Evolutionary conservation across 2,888 invertebrate species (phyloP).

Genomic region (Cataglyphis livida): DNA sequence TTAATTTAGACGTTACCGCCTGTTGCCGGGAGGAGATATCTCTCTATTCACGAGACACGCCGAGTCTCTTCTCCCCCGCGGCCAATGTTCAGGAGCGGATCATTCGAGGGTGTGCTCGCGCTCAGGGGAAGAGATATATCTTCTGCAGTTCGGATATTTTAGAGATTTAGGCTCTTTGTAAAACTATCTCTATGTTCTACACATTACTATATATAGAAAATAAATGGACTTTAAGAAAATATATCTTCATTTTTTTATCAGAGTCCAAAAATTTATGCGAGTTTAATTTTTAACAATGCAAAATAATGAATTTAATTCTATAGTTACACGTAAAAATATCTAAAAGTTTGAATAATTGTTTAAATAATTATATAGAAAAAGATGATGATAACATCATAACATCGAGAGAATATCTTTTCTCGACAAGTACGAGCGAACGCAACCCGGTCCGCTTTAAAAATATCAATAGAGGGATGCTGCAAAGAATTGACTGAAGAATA

Average conservation of each 20-base stretch:
- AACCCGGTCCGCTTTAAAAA: background rate
- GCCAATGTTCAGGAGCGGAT: slow-evolving; percentile 64
- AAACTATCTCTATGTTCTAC: background rate
- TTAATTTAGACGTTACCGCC: slow-evolving; percentile 82
- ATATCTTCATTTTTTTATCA: background rate
- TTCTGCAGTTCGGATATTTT: background rate
- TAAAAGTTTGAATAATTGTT: background rate
- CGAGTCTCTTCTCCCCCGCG: slow-evolving; percentile 50
- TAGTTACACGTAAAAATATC: background rate
- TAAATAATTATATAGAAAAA: background rate
- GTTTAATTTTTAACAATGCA: background rate
- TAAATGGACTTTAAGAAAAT: background rate
- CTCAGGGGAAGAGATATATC: background rate
- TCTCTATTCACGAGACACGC: slow-evolving; percentile 71
- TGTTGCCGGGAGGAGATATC: slow-evolving; percentile 76
- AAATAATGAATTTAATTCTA: background rate
- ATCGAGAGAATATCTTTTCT: background rate
- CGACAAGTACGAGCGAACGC: background rate
- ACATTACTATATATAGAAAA: background rate
- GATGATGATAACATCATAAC: background rate
- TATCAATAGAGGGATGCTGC: slow-evolving; percentile 10
- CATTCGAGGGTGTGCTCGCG: slow-evolving; percentile 18
- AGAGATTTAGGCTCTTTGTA: background rate
- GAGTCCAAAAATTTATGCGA: background rate
- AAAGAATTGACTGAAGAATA: background rate